These are phyloP conservation scores for Bradysia coprophila DNA, from an alignment of 1,140 invertebrate species.

Conservation along the genomic window DNA sequence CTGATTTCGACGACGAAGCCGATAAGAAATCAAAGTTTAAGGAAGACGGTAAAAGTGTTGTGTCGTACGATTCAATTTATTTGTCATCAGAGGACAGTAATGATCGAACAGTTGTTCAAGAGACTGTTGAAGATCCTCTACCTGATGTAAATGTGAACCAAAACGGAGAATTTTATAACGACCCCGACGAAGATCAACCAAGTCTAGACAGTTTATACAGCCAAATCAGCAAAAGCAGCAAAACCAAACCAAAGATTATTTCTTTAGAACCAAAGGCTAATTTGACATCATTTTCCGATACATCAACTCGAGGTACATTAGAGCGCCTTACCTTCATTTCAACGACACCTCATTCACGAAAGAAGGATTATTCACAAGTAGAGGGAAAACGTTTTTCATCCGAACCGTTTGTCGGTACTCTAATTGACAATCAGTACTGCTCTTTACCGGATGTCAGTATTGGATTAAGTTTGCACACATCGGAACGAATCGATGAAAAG, in stretches of 20 bases:
- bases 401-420: neutral
- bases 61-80: constrained; percentile 23
- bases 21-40: neutral
- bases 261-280: neutral
- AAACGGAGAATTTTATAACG: neutral
- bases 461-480: constrained; percentile 40
- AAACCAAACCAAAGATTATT: neutral
- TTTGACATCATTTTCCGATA: constrained; percentile 3
- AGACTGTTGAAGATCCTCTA: constrained; percentile 1
- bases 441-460: constrained; percentile 45
- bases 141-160: neutral
- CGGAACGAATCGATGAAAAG: constrained; percentile 43
- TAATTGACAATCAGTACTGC: constrained; percentile 41
- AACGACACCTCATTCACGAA: neutral
- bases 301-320: constrained; percentile 3
- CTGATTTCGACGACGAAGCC: neutral
- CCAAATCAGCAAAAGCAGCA: constrained; percentile 1
- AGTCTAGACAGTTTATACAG: constrained; percentile 2
- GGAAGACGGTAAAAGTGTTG: constrained; percentile 7
- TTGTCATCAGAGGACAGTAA: constrained; percentile 22
- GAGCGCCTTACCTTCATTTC: constrained; percentile 4
- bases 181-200: neutral
- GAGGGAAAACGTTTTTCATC: neutral
- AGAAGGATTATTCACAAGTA: neutral
- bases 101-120: constrained; percentile 13